A percentile compares a stretch with the other conserved stretches of the same genome.
These are phyloP conservation scores for Drosophila setosimentum DNA, from an alignment of 2,888 invertebrate species.

Conservation along the genomic window DNA sequence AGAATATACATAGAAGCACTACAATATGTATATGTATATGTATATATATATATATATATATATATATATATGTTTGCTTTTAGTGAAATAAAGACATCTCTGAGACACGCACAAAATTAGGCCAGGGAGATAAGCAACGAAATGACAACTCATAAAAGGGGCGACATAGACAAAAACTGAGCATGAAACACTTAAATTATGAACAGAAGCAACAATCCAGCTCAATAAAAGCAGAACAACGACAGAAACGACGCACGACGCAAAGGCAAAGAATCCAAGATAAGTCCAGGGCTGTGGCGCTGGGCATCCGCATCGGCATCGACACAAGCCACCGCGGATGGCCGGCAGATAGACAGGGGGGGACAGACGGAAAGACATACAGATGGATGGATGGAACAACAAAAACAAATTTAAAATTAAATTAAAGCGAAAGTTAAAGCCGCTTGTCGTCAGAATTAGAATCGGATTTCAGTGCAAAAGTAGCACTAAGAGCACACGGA, in stretches of 20 bases:
- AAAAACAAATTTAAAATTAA: slow-evolving; percentile 11
- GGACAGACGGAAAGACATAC: slow-evolving; percentile 10
- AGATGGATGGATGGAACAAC: not conserved
- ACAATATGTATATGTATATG: not conserved
- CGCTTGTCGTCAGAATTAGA: slow-evolving; percentile 26
- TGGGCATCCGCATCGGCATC: slow-evolving; percentile 4
- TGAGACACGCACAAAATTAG: slow-evolving; percentile 13
- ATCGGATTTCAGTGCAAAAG: slow-evolving; percentile 33
- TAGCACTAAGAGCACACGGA: slow-evolving; percentile 30
- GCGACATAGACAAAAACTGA: slow-evolving; percentile 26
- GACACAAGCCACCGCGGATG: slow-evolving; percentile 29
- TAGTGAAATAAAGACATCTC: slow-evolving; percentile 13
- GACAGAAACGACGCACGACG: slow-evolving; percentile 31
- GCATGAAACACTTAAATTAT: slow-evolving; percentile 32
- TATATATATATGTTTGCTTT: not conserved
- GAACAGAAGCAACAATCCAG: slow-evolving; percentile 40
- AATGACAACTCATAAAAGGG: slow-evolving; percentile 36
- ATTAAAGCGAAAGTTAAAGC: slow-evolving; percentile 51
- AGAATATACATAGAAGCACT: no score
- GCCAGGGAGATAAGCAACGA: slow-evolving; percentile 29
- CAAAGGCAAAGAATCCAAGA: slow-evolving; percentile 50
- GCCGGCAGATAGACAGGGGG: slow-evolving; percentile 15
- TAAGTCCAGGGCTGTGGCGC: slow-evolving; percentile 33
- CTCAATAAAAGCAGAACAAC: slow-evolving; percentile 25
- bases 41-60: not conserved